Evolutionary conservation across 2,888 invertebrate genomes (phyloP).

Genomic region (Lottia gigantea): DNA sequence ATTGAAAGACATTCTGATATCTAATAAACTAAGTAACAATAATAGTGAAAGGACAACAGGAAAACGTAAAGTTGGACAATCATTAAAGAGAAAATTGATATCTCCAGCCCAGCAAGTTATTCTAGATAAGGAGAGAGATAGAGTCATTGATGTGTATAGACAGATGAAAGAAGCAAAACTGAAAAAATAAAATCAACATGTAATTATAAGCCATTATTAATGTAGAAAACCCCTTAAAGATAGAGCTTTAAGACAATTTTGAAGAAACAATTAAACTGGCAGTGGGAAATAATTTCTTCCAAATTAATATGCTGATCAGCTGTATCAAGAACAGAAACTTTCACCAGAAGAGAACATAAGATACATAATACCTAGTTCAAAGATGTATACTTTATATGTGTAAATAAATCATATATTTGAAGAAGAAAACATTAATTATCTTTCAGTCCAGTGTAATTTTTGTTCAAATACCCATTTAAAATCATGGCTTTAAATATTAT

Average conservation of each 20-base stretch:
- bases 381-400: too few species aligned
- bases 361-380: too few species aligned
- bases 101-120: constrained; percentile 18
- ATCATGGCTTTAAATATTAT: too few species aligned
- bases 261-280: constrained; percentile 6
- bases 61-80: constrained; percentile 16
- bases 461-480: too few species aligned
- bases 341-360: too few species aligned
- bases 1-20: constrained; percentile 17
- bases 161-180: constrained; percentile 29
- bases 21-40: background rate
- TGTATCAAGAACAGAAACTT: too few species aligned
- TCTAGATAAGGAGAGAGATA: constrained; percentile 24
- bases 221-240: background rate
- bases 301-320: background rate
- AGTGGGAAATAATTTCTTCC: background rate
- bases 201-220: too few species aligned
- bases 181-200: constrained; percentile 5
- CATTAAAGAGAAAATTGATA: constrained; percentile 23
- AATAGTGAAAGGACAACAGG: background rate
- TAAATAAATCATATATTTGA: too few species aligned
- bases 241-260: background rate
- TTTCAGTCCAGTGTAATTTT: too few species aligned
- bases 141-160: constrained; percentile 27
- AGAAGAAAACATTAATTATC: too few species aligned